These are phyloP conservation scores for Drosophila paulistorum DNA, from an alignment of 1,140 invertebrate genomes.

Conservation along the genomic window DNA sequence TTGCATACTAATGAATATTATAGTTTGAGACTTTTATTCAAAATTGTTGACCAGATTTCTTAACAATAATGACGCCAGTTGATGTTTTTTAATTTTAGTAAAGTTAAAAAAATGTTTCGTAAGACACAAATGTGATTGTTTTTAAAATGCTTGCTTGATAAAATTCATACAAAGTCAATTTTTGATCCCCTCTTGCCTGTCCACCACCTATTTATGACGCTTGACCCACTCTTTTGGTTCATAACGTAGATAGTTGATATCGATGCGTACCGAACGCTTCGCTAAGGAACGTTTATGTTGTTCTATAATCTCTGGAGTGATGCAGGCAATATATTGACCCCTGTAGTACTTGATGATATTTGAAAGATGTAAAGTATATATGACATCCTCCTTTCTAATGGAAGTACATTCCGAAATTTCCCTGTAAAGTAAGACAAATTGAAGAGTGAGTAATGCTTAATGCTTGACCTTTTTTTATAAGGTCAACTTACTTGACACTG, in stretches of 20 bases:
- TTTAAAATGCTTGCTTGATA: too few relatives aligned
- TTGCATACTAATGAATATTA: too few relatives aligned
- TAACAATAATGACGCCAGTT: too few relatives aligned
- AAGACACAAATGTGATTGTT: too few relatives aligned
- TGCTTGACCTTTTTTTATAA: too few relatives aligned
- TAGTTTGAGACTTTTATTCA: too few relatives aligned
- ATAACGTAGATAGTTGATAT: constrained; percentile 98
- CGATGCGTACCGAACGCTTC: constrained; percentile 94
- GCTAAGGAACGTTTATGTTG: constrained; percentile 93
- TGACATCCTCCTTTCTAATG: constrained; percentile 99
- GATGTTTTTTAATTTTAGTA: too few relatives aligned
- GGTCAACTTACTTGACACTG: constrained; percentile 92
- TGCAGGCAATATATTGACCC: constrained; percentile 98
- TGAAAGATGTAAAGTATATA: constrained; percentile 98
- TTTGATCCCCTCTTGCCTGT: not conserved
- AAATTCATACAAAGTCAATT: too few relatives aligned
- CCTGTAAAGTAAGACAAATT: constrained; percentile 84
- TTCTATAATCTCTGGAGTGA: constrained; percentile 95
- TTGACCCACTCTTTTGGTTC: constrained; percentile 99
- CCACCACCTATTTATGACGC: constrained; percentile 92
- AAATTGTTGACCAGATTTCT: too few relatives aligned
- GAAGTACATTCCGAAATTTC: constrained; percentile 98
- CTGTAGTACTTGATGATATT: constrained; percentile 99
- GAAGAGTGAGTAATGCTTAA: too few relatives aligned
- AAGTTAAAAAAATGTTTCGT: too few relatives aligned